phyloP scores from a whole-genome alignment of 2,113 vertebrate species.

The Grammomys surdaster region DNA sequence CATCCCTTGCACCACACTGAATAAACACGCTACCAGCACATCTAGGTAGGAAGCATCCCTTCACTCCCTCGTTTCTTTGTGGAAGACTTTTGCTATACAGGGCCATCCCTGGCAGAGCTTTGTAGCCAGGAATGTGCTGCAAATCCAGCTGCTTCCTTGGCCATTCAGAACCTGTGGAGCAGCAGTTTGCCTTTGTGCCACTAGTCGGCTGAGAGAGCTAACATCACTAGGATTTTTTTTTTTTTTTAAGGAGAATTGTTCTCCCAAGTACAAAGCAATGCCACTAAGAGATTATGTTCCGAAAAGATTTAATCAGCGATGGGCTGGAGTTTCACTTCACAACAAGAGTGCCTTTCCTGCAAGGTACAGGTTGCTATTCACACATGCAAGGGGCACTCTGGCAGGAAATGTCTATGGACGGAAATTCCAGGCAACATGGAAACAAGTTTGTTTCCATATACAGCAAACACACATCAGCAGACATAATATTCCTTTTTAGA shows the following conservation, averaged over 20 bases:
- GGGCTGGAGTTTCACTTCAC: constrained; percentile 23
- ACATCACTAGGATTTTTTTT: constrained; percentile 24
- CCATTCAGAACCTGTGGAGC: constrained; percentile 14
- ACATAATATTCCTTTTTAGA: background rate
- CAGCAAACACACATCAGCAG: background rate
- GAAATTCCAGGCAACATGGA: background rate
- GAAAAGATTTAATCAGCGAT: background rate
- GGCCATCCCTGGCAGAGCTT: background rate
- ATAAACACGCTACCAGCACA: constrained; percentile 31
- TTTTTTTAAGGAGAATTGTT: constrained; percentile 37
- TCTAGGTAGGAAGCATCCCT: background rate
- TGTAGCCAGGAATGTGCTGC: background rate
- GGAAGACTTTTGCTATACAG: background rate
- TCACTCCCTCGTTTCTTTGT: background rate
- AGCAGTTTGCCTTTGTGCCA: constrained; percentile 72
- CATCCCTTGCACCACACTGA: constrained; percentile 2
- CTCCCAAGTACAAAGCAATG: background rate
- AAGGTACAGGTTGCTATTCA: background rate
- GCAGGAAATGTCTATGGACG: background rate
- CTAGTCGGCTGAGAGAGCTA: constrained; percentile 70
- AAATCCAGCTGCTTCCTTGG: background rate
- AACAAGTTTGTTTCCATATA: background rate
- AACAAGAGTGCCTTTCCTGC: background rate
- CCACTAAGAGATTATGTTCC: background rate
- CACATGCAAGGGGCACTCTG: background rate